Base-by-base conservation (phyloP, 2,113 vertebrate species). In the Probosciger aterrimus region DNA sequence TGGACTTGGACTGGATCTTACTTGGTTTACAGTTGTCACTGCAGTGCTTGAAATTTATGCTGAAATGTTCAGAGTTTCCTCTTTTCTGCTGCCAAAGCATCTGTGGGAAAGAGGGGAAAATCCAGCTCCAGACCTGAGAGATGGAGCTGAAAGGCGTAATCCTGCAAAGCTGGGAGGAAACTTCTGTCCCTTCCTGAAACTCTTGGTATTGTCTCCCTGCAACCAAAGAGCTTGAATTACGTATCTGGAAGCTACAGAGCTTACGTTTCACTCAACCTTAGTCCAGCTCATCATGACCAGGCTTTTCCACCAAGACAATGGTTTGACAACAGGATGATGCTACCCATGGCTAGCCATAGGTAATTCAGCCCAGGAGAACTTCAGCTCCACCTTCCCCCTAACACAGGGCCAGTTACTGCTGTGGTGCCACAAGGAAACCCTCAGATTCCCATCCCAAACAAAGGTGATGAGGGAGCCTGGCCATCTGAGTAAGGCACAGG, bases 81-180 rank as follows among this genome's bases (percentile, higher is more conserved):
- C 97, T 95, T 93, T 97, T 95, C 95, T 95, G 94, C 92, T 97
- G 97, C 96, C 97, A 98, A 98, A 97, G 96, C 92, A 95, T 91
- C 96, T 97, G 96, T 75, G 73, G 93, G 96, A 93, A 96, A 95
- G 85, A 96, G 96, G 94, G 76, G 74, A 97, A 96, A 88, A 97
- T 89, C 90, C 93, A 97, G 84, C 95, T 97, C 96, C 82, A 94
- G 96, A 81, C 86, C 94, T 79, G 77, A 96, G 95, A 92, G 68
- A 90, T 53, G 50, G 93, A 96, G 60, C 77, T 81, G 86, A 74
- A 88, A 96, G 96, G 62, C 30, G 27, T 84, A 93, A 90, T 87
- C 86, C 62, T 95, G 91, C 90, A 94, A 94, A 94, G 91, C 95
- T 19, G 28, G 55, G 88, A 97, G 90, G 93, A 93, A 95, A 92